Base-by-base conservation (phyloP, 1,140 invertebrate species). In the Drosophila bifasciata region DNA sequence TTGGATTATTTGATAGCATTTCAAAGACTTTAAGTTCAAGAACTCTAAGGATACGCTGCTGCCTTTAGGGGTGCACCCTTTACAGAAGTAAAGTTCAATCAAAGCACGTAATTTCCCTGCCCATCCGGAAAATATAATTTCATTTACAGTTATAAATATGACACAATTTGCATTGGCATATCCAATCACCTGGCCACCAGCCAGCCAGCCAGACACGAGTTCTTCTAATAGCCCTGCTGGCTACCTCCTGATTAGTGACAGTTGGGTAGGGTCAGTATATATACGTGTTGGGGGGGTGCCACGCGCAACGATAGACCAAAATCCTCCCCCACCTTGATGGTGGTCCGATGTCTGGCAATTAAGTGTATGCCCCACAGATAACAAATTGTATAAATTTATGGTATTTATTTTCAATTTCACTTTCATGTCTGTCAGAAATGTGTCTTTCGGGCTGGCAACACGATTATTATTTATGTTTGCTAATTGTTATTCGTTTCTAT, bases 371-470 rank as follows among this genome's bases (percentile, higher is more conserved):
- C 53, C 58, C 21, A 40, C 15, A 36, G 45, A 84, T 81, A 81
- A 74, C 48, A 40, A 51, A 62, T 50, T 49, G 21, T 44, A 62
- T 46, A 48, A 40, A 58, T 76, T 68, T 49, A 63, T 72, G 67
- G 72, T 64, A 51, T 86, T 85, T 76, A 68, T 73, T 80, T 86
- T 76, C 76, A 72, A 85, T 80, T 84, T 59, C 44, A 51, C 49
- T 76, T 68, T 76, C 58, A 62, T 8, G 62, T 44, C 56, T 76
- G 66, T 70, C 73, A 50, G 16, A 51, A 50, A 39, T 28, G 7
- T 28, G 43, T 28, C 28, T 67, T 32, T 2, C 7, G 23, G 21
- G 40, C 15, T 46, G 63, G 48, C 49, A 71, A 62, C 67, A 21
- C 40, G 32, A 44, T 19, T 62, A 45, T 21, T 63, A 73, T 51